Evolutionary conservation across 2,113 vertebrate genomes (phyloP).

Genomic region (Scophthalmus maximus): DNA sequence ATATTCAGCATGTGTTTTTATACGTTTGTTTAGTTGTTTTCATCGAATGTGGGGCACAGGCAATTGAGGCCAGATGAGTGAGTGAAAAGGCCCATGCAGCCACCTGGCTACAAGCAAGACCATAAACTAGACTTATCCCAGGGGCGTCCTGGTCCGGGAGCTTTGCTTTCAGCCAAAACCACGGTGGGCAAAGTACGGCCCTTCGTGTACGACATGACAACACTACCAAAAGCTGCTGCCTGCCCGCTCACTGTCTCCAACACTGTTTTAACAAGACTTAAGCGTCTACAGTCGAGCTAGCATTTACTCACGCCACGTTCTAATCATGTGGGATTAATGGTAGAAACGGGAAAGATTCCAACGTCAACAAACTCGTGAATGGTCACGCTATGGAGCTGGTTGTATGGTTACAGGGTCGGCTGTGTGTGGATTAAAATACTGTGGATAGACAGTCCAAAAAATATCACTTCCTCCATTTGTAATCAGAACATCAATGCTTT

Average conservation of each 20-base stretch:
- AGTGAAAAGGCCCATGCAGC: conserved; percentile 40
- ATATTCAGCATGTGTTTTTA: conserved; percentile 62
- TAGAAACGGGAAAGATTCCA: too few relatives aligned
- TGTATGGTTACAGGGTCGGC: too few relatives aligned
- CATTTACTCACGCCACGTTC: not conserved
- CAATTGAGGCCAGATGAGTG: conserved; percentile 34
- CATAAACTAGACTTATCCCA: conserved; percentile 25
- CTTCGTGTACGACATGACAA: not conserved
- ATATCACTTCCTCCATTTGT: not conserved
- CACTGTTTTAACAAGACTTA: not conserved
- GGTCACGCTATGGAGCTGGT: too few relatives aligned
- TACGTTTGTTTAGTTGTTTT: conserved; percentile 60
- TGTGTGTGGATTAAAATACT: too few relatives aligned
- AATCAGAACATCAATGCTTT: not conserved
- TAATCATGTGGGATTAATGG: not conserved
- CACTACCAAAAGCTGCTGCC: not conserved
- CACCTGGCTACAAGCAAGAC: conserved; percentile 31
- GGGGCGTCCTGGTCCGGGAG: not conserved
- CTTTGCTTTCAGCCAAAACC: conserved; percentile 7
- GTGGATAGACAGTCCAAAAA: too few relatives aligned
- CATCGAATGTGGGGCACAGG: conserved; percentile 16
- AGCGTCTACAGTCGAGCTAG: too few relatives aligned
- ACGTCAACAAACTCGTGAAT: too few relatives aligned
- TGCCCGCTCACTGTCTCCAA: not conserved
- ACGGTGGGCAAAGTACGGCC: too few relatives aligned